phyloP scores from a whole-genome alignment of 2,888 invertebrate species.

The Tetramorium bicarinatum region DNA sequence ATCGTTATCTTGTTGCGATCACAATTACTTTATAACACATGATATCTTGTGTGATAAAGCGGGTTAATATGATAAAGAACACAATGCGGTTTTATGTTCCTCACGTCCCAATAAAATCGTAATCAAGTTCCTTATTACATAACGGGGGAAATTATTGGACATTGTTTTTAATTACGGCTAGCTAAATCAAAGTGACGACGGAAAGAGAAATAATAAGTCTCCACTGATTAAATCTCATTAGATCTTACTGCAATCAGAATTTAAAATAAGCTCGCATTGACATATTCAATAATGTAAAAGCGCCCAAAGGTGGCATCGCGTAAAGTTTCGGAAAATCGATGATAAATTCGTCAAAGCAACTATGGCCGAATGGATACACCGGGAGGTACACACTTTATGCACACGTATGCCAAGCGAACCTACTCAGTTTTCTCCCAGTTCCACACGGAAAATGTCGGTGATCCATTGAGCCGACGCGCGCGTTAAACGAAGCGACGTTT shows the following conservation, averaged over 20 bases:
- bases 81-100: not conserved
- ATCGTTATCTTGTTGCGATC: not conserved
- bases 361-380: slow-evolving; percentile 14
- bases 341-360: slow-evolving; percentile 38
- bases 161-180: not conserved
- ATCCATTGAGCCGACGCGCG: slow-evolving; percentile 36
- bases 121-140: not conserved
- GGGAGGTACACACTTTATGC: not conserved
- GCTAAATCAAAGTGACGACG: not conserved
- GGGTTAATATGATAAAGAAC: not conserved
- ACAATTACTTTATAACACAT: not conserved
- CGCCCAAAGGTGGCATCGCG: not conserved
- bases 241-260: not conserved
- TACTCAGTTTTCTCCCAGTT: slow-evolving; percentile 47
- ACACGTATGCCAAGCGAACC: slow-evolving; percentile 27
- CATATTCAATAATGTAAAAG: not conserved
- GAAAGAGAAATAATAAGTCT: not conserved
- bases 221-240: not conserved
- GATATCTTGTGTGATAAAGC: not conserved
- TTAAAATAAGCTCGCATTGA: not conserved
- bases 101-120: not conserved
- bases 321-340: slow-evolving; percentile 43
- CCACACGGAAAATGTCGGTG: slow-evolving; percentile 36
- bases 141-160: not conserved
- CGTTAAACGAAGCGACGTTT: slow-evolving; percentile 48